phyloP scores from a whole-genome alignment of 2,797 vertebrate genomes.

The Sebastes itinus region DNA sequence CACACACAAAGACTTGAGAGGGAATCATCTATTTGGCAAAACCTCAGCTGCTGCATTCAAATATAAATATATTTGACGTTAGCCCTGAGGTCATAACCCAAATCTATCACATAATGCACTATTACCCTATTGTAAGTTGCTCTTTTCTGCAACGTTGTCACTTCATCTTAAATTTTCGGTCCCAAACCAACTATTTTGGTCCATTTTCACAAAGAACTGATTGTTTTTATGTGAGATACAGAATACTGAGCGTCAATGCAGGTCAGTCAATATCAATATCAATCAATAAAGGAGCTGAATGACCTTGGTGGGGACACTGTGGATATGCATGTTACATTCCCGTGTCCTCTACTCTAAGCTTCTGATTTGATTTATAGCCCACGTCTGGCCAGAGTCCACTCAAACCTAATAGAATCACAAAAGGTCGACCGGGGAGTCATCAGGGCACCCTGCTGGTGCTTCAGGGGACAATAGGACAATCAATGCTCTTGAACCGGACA shows the following conservation, averaged over 20 bases:
- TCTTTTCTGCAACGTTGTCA: background rate
- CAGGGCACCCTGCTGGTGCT: background rate
- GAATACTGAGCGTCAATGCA: background rate
- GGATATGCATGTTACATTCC: constrained; percentile 14
- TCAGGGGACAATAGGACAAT: constrained; percentile 22
- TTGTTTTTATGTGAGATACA: background rate
- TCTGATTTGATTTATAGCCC: constrained; percentile 65
- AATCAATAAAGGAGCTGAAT: constrained; percentile 11
- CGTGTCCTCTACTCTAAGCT: constrained; percentile 28
- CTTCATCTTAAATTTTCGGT: background rate
- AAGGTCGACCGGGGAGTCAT: constrained; percentile 41
- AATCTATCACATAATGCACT: constrained; percentile 13
- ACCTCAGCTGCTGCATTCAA: background rate
- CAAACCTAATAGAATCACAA: constrained; percentile 54
- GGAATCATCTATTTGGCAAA: background rate
- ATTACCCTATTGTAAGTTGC: background rate
- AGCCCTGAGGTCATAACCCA: constrained; percentile 24
- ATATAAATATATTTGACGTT: constrained; percentile 21
- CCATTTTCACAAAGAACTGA: background rate
- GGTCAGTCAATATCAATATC: constrained; percentile 14
- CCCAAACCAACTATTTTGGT: background rate
- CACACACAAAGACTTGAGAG: background rate
- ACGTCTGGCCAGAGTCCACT: constrained; percentile 52
- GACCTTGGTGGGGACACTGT: constrained; percentile 35
- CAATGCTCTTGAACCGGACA: constrained; percentile 22